phyloP scores from a whole-genome alignment of 2,797 vertebrate species.

The Argyrosomus regius region DNA sequence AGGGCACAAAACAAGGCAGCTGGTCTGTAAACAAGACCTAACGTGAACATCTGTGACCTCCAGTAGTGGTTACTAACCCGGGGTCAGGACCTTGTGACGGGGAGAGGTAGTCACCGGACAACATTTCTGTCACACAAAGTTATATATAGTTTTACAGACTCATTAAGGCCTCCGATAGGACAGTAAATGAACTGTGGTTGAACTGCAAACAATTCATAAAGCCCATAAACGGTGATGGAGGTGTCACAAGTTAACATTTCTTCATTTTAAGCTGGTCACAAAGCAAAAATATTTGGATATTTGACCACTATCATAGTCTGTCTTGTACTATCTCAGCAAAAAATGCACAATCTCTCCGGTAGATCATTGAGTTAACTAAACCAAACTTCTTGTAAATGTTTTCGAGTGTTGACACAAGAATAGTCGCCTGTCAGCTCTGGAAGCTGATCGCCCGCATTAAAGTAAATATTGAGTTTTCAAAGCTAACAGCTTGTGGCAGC shows the following conservation, averaged over 20 bases:
- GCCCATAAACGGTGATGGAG: neutral
- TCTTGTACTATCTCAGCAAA: neutral
- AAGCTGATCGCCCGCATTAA: neutral
- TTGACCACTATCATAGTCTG: neutral
- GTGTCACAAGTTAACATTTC: too few relatives aligned
- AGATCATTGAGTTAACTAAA: constrained; percentile 2
- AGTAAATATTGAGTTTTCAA: constrained; percentile 51
- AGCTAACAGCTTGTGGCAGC: constrained; percentile 3
- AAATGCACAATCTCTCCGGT: neutral
- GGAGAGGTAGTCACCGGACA: neutral
- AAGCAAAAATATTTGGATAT: neutral
- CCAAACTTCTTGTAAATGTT: neutral
- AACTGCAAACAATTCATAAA: neutral
- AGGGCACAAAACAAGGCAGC: neutral
- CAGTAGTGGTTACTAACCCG: neutral
- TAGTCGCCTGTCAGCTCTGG: constrained; percentile 1
- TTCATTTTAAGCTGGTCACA: too few relatives aligned
- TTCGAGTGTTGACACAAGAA: constrained; percentile 17
- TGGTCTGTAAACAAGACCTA: neutral
- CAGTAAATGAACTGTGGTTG: neutral
- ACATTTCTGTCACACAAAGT: neutral
- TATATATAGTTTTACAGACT: neutral
- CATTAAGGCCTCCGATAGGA: neutral
- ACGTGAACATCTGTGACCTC: neutral
- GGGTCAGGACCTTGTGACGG: neutral